Evolutionary conservation across 2,113 vertebrate genomes (phyloP), one percentile per base, ranked within the genome.

Genomic region (Petrocephalus microphthalmus): DNA sequence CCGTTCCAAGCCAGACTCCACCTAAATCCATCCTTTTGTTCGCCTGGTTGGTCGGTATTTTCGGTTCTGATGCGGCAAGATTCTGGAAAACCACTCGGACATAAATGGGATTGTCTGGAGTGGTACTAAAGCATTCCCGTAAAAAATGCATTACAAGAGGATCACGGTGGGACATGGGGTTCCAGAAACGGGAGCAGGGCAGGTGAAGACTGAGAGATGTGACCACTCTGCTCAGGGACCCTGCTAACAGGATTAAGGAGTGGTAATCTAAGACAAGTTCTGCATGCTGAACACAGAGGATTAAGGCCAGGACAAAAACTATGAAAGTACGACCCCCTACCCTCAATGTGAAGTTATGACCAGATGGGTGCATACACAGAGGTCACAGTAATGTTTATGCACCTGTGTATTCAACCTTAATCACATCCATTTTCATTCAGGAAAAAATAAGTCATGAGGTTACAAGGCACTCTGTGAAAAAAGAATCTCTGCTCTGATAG

Each of bases 1-100:
- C 91, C 84, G 56, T 84, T 90, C 90, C 89, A 87, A 83, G 49
- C 88, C 71, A 87, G 91, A 87, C 92, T 57, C 87, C 89, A 84
- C 91, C 93, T 94, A 94, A 95, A 94, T 94, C 94, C 93, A 11
- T 90, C 93, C 92, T 91, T 93, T 95, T 95, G 94, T 92, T 94
- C 89, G 92, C 90, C 93, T 92, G 93, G 94, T 93, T 93, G 92
- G 92, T 94, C 93, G 93, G 93, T 93, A 93, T 51, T 92, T 89
- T 89, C 89, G 87, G 49, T 84, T 53, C 88, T 88, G 49, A n/a
- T 7, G 74, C 89, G 1, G 85, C 89, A 88, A 53, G 25, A 25
- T 54, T 33, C 84, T 25, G 20, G 51, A 85, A 51, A 85, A 25
- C 11, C 51, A 54, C 15, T 51, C 15, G 22, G n/a, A 22, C 54